Evolutionary conservation across 2,888 invertebrate genomes (phyloP).

Genomic region (Tenthredo mesomela): DNA sequence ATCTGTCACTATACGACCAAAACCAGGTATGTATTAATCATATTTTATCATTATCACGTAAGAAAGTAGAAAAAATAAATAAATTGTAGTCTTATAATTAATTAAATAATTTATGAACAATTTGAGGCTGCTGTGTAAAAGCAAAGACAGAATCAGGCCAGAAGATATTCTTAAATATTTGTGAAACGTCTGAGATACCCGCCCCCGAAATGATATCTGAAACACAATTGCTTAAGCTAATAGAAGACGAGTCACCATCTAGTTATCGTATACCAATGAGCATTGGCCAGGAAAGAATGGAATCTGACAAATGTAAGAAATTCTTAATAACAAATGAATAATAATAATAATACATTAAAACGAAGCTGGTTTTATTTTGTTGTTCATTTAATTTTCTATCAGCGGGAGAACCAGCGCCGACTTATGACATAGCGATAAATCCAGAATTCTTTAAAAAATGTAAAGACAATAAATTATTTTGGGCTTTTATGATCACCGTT

Average conservation of each 20-base stretch:
- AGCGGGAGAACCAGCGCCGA: conserved; percentile 86
- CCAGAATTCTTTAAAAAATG: conserved; percentile 89
- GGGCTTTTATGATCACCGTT: conserved; percentile 89
- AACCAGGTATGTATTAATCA: conserved; percentile 80
- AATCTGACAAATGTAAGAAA: conserved; percentile 85
- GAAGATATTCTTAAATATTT: conserved; percentile 93
- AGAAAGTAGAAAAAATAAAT: neutral
- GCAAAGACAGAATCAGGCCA: conserved; percentile 82
- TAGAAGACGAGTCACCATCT: conserved; percentile 84
- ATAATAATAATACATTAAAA: too few species aligned
- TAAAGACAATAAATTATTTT: conserved; percentile 85
- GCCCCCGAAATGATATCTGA: conserved; percentile 85
- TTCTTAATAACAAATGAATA: neutral
- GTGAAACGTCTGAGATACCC: conserved; percentile 88
- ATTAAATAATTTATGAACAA: conserved; percentile 59
- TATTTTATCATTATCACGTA: conserved; percentile 50
- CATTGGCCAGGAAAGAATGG: conserved; percentile 89
- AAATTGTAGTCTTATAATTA: neutral
- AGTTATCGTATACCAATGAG: conserved; percentile 94
- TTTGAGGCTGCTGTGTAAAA: conserved; percentile 89
- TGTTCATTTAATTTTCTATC: conserved; percentile 56
- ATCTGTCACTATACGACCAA: conserved; percentile 84
- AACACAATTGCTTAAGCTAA: conserved; percentile 60
- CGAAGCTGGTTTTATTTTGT: neutral
- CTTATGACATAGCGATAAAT: conserved; percentile 92